Base-by-base conservation (phyloP, 2,797 vertebrate species). In the Trachurus trachurus region DNA sequence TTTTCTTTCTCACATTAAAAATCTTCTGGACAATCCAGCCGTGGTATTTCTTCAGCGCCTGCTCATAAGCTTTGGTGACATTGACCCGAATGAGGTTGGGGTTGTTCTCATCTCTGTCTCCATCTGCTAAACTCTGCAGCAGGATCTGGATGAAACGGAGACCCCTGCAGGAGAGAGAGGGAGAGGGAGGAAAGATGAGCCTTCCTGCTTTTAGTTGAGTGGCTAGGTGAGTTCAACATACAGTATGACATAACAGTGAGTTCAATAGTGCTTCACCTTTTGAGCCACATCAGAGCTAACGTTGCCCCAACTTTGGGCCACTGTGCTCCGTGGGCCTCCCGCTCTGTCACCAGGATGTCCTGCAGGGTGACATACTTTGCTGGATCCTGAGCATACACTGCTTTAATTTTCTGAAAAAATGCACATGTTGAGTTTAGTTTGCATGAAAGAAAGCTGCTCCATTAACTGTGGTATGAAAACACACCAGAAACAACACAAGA, bases 271-370 rank as follows among this genome's bases (percentile, higher is more conserved):
- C 31, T n/a, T 95, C 93, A 99, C 98, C 98, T 98, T 90, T 99
- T 99, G 63, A 99, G 92, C 98, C 98, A 99, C 97, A 99, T 97
- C 58, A 99, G 92, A 0, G 97, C 98, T 62, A 99, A 84, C 0
- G 98, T 99, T 0, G 97, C 98, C 0, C 98, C 98, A 0, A 94
- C 96, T 93, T 96, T 98, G 1, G 98, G 98, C 98, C 98, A 99
- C 0, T 96, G 93, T 0, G 94, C 81, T 13, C 95, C 94, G 0
- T 97, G 71, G 77, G 92, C 92, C 56, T 96, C 96, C 70, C 96
- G 96, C 90, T 99, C 98, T 2, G 81, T 95, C 83, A 96, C 96
- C 85, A 99, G 85, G 40, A 99, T 98, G 88, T 96, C 94, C 92
- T 97, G 96, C 67, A 99, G 93, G 0, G 98, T 99, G 78, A 92